These are phyloP conservation scores for Macrophya annulata DNA, from an alignment of 2,888 invertebrate species.

Conservation along the genomic window DNA sequence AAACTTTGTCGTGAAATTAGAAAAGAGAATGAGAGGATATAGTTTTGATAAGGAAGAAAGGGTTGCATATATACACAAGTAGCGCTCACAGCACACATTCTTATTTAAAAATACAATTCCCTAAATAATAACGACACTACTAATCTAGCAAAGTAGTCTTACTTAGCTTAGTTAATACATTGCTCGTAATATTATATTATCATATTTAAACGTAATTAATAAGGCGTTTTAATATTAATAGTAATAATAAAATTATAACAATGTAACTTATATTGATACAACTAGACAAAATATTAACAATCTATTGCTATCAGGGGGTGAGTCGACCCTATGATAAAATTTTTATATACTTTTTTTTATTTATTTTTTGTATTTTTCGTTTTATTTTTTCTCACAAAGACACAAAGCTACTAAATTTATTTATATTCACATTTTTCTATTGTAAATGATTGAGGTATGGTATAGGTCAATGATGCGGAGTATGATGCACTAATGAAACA, in stretches of 20 bases:
- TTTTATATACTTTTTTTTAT: background rate
- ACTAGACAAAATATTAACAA: slow-evolving; percentile 60
- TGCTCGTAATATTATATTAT: slow-evolving; percentile 57
- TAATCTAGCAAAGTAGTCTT: slow-evolving; percentile 61
- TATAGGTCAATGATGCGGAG: slow-evolving; percentile 38
- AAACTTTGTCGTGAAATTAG: background rate
- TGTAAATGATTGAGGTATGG: slow-evolving; percentile 35
- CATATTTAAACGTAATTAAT: slow-evolving; percentile 27
- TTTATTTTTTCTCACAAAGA: slow-evolving; percentile 41
- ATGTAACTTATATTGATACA: slow-evolving; percentile 53
- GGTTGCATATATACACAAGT: slow-evolving; percentile 65
- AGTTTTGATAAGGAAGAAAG: slow-evolving; percentile 60
- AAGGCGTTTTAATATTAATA: slow-evolving; percentile 39
- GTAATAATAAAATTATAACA: slow-evolving; percentile 61
- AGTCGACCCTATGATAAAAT: slow-evolving; percentile 13
- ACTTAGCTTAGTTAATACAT: slow-evolving; percentile 52
- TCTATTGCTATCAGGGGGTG: slow-evolving; percentile 46
- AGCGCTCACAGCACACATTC: slow-evolving; percentile 70
- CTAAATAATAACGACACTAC: slow-evolving; percentile 64
- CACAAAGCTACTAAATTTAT: slow-evolving; percentile 32
- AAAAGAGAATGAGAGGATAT: slow-evolving; percentile 46
- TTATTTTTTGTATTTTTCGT: background rate
- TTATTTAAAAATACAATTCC: slow-evolving; percentile 71
- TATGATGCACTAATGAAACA: slow-evolving; percentile 3
- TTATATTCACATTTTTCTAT: slow-evolving; percentile 27